Percentiles rank a stretch among this genome's conserved stretches.
These are phyloP conservation scores for Fregetta grallaria DNA, from an alignment of 2,113 vertebrate genomes.

Conservation along the genomic window DNA sequence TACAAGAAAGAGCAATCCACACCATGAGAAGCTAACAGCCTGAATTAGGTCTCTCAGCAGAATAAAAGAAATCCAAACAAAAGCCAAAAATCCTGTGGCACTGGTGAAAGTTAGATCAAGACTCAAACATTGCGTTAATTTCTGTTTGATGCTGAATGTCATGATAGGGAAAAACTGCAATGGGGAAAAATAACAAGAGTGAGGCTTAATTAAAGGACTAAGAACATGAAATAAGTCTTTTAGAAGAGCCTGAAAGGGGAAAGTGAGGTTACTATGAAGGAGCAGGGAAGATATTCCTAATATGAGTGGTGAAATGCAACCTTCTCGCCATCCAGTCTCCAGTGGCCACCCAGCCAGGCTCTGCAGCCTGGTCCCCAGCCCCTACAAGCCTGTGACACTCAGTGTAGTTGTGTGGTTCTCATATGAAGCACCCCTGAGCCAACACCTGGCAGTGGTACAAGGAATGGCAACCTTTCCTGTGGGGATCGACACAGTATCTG, in stretches of 20 bases:
- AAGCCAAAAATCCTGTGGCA: not conserved
- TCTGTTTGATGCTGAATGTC: not conserved
- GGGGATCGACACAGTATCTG: fast-evolving
- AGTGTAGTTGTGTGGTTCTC: not conserved
- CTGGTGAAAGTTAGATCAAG: not conserved
- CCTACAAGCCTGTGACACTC: not conserved
- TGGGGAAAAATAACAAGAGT: not conserved
- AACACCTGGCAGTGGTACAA: not conserved
- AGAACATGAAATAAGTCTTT: not conserved
- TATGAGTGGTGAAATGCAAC: not conserved
- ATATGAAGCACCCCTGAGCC: not conserved
- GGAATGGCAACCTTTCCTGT: not conserved
- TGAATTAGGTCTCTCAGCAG: not conserved
- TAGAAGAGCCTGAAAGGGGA: not conserved
- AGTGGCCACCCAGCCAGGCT: not conserved
- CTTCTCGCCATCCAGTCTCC: not conserved
- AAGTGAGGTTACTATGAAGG: not conserved
- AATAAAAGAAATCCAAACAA: not conserved
- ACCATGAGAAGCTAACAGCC: not conserved
- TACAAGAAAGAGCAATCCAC: not conserved
- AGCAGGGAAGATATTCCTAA: not conserved
- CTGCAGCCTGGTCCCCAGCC: not conserved
- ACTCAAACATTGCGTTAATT: not conserved
- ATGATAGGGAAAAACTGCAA: not conserved
- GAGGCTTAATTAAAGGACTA: not conserved